Conservation (phyloP, 2,113 vertebrate genomes). For the Plotosus lineatus region DNA sequence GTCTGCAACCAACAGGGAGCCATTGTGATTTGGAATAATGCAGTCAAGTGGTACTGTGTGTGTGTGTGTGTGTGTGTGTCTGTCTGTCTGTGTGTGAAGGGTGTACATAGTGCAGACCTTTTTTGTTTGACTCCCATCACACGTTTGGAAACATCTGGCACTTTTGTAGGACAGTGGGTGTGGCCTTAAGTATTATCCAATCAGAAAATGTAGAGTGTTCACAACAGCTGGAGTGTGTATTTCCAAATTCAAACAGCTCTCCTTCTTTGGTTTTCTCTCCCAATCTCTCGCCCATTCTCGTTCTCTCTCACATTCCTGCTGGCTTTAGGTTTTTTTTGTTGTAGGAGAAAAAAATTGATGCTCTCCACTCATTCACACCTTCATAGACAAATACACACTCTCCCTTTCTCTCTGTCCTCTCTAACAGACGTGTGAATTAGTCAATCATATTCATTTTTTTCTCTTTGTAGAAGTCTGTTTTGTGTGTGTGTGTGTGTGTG, state of each 20-base stretch:
- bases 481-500: neutral
- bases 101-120: slow-evolving; percentile 45
- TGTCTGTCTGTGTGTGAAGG: slow-evolving; percentile 40
- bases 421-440: neutral
- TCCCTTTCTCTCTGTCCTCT: neutral
- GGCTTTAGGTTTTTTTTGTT: neutral
- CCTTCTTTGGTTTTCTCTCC: slow-evolving; percentile 5
- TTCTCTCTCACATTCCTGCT: neutral
- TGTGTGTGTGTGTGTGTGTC: slow-evolving; percentile 25
- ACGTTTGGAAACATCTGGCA: slow-evolving; percentile 74
- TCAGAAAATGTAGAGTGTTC: slow-evolving; percentile 32
- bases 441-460: neutral
- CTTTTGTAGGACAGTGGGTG: slow-evolving; percentile 37
- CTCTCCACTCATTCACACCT: slow-evolving; percentile 9
- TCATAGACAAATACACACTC: no score
- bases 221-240: slow-evolving; percentile 17
- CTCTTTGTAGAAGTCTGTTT: neutral
- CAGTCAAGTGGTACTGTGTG: slow-evolving; percentile 67
- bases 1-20: slow-evolving; percentile 67
- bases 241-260: slow-evolving; percentile 1
- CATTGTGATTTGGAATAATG: slow-evolving; percentile 70
- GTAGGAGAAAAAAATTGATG: neutral
- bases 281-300: neutral
- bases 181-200: slow-evolving; percentile 53
- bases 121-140: slow-evolving; percentile 57